Conservation (phyloP, 2,797 vertebrate species). For the Halcyon smyrnensis region DNA sequence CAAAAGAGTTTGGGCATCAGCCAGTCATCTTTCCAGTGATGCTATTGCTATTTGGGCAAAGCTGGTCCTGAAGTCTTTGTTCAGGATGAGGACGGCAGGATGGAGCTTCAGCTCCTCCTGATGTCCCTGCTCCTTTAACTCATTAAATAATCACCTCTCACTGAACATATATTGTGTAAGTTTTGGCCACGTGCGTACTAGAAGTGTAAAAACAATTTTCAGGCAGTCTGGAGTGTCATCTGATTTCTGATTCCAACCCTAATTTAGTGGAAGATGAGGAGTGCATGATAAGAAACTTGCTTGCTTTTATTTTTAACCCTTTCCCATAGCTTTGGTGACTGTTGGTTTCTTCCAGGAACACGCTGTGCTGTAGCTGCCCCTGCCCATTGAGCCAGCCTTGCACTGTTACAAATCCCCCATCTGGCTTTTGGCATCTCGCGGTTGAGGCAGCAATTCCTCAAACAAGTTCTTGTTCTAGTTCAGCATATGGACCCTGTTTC, state of each 20-base stretch:
- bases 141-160: slow-evolving; percentile 64
- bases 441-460: slow-evolving; percentile 47
- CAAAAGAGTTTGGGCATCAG: not conserved
- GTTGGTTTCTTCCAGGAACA: slow-evolving; percentile 15
- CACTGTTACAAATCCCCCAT: slow-evolving; percentile 47
- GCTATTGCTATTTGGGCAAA: not conserved
- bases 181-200: slow-evolving; percentile 17
- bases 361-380: not conserved
- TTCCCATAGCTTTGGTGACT: not conserved
- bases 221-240: slow-evolving; percentile 33
- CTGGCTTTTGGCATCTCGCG: slow-evolving; percentile 52
- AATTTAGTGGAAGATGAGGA: slow-evolving; percentile 45
- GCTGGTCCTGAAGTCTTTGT: slow-evolving; percentile 35
- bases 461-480: slow-evolving; percentile 54
- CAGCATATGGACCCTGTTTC: slow-evolving; percentile 55
- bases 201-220: slow-evolving; percentile 31
- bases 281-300: slow-evolving; percentile 26
- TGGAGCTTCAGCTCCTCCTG: slow-evolving; percentile 40
- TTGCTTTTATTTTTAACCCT: slow-evolving; percentile 53
- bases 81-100: slow-evolving; percentile 30
- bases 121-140: slow-evolving; percentile 61
- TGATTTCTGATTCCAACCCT: slow-evolving; percentile 23
- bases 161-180: not conserved
- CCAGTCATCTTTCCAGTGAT: not conserved
- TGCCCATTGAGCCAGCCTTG: slow-evolving; percentile 21